These are phyloP conservation scores for Phrynosoma blainvillii DNA, from an alignment of 2,113 vertebrate genomes.

Conservation along the genomic window DNA sequence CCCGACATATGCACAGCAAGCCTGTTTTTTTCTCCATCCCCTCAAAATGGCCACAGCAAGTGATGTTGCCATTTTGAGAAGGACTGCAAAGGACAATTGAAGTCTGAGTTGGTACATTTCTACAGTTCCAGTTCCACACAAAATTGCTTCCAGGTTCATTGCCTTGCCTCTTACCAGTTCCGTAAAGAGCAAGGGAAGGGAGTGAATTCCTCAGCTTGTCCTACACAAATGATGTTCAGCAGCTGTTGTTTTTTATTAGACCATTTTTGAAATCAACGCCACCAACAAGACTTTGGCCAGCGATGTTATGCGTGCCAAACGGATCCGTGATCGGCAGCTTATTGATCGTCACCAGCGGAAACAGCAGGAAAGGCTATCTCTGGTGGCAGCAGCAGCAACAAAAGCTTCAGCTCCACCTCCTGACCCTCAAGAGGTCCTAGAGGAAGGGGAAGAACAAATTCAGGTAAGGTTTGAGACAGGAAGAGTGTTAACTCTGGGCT, in stretches of 20 bases:
- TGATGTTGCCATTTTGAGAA: no score
- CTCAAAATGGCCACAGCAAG: no score
- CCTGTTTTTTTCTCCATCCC: no score
- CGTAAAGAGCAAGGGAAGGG: background rate
- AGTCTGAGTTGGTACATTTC: background rate
- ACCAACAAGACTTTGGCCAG: slow-evolving; percentile 83
- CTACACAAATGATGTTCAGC: rapidly evolving
- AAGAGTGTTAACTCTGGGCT: background rate
- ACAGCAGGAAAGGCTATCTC: slow-evolving; percentile 66
- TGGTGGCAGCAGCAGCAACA: slow-evolving; percentile 38
- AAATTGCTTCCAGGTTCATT: no score
- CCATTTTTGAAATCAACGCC: slow-evolving; percentile 97
- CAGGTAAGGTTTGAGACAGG: background rate
- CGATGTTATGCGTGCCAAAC: slow-evolving; percentile 89
- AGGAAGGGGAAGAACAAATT: slow-evolving; percentile 48
- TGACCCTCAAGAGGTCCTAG: rapidly evolving
- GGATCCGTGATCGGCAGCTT: slow-evolving; percentile 77
- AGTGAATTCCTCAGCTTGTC: background rate
- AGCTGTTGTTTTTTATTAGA: slow-evolving; percentile 66
- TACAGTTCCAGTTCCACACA: no score
- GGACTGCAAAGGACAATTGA: no score
- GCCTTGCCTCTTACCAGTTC: no score
- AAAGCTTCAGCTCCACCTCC: rapidly evolving
- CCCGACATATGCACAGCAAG: no score
- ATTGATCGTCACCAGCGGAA: slow-evolving; percentile 82